Percentiles rank a stretch among this genome's conserved stretches.
These are phyloP conservation scores for Leistus spinibarbis DNA, from an alignment of 2,888 invertebrate species.

Conservation along the genomic window DNA sequence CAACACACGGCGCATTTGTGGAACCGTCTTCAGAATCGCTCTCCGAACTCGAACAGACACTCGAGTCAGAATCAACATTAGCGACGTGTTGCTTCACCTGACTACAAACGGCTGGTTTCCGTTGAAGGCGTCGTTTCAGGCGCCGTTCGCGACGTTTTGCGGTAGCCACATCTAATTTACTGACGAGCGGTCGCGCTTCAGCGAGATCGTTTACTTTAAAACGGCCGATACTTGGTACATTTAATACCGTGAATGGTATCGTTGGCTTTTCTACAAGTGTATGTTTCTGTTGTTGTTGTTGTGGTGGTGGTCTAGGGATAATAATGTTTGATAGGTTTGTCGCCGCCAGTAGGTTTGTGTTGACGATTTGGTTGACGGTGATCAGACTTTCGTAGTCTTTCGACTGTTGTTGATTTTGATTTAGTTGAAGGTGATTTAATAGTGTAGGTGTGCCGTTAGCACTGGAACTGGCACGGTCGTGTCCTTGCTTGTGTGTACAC, in stretches of 20 bases:
- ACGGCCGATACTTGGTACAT: conserved; percentile 51
- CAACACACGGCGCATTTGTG: conserved; percentile 57
- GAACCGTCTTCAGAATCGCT: conserved; percentile 58
- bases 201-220: conserved; percentile 43
- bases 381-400: conserved; percentile 64
- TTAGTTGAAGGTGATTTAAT: neutral
- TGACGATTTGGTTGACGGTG: conserved; percentile 64
- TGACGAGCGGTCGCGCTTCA: conserved; percentile 48
- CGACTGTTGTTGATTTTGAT: conserved; percentile 51
- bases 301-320: neutral
- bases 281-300: conserved; percentile 2
- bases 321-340: neutral
- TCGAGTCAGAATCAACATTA: conserved; percentile 55
- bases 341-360: conserved; percentile 59
- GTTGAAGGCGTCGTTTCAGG: conserved; percentile 41
- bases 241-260: conserved; percentile 51
- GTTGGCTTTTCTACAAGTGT: conserved; percentile 5
- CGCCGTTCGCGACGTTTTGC: conserved; percentile 50
- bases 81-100: conserved; percentile 36
- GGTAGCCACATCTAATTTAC: conserved; percentile 56
- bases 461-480: neutral
- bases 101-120: conserved; percentile 39
- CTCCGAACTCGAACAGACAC: conserved; percentile 61
- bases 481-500: conserved; percentile 10
- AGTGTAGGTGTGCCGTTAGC: neutral